Conservation (phyloP, 2,113 vertebrate species). For the Micromys minutus region DNA sequence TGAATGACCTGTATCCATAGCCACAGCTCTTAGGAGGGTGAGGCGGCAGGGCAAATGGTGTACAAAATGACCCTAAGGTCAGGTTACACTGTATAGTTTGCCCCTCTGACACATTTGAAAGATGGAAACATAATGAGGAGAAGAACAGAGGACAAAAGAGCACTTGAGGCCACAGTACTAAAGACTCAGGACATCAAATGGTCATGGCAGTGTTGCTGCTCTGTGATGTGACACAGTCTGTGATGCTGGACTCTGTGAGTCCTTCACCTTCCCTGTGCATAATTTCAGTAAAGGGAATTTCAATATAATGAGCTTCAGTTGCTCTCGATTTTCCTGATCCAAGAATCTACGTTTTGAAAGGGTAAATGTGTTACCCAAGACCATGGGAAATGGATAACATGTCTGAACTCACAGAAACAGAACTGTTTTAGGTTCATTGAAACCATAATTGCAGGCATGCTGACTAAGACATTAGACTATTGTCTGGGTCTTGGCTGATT, state of each 20-base stretch:
- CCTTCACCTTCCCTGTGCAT: not conserved
- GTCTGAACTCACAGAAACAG: not conserved
- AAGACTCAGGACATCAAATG: not conserved
- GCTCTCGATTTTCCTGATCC: not conserved
- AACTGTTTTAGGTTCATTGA: not conserved
- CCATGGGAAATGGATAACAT: not conserved
- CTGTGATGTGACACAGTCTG: not conserved
- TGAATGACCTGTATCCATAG: not conserved
- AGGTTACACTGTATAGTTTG: not conserved
- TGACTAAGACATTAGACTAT: not conserved
- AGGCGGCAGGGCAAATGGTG: not conserved
- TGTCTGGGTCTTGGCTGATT: not conserved
- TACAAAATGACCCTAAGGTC: not conserved
- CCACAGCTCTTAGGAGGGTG: too few relatives aligned
- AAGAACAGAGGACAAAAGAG: not conserved
- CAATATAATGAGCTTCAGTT: not conserved
- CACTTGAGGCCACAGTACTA: rapidly evolving
- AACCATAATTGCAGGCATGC: not conserved
- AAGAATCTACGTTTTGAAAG: slow-evolving; percentile 1
- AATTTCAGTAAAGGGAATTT: not conserved
- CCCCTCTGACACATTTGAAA: not conserved
- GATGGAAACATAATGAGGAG: not conserved
- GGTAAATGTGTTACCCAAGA: not conserved
- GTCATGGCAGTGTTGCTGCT: not conserved
- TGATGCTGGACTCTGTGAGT: not conserved